Conservation (phyloP, 1,140 invertebrate species). For the Apis dorsata region DNA sequence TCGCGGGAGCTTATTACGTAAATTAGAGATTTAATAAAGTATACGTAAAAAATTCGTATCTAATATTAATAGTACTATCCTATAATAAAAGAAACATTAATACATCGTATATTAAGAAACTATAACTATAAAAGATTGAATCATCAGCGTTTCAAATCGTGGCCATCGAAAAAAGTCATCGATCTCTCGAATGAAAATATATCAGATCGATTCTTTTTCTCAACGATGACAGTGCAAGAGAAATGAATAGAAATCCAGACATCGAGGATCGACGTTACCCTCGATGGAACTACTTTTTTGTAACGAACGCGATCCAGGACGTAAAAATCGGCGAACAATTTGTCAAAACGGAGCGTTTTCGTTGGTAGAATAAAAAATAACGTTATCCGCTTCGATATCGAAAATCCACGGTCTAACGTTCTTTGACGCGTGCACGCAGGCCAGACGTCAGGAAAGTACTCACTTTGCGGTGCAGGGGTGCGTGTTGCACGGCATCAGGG, state of each 20-base stretch:
- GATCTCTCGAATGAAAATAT: not conserved
- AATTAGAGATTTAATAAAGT: no score
- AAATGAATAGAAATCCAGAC: not conserved
- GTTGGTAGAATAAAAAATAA: not conserved
- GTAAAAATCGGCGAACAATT: slow-evolving; percentile 27
- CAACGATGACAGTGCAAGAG: not conserved
- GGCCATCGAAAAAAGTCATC: not conserved
- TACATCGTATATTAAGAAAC: not conserved
- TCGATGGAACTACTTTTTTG: not conserved
- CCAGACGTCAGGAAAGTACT: slow-evolving; percentile 74
- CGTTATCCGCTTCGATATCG: not conserved
- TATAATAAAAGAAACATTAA: no score
- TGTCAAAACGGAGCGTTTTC: not conserved
- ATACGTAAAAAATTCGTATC: no score
- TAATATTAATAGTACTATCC: not conserved
- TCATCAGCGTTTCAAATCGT: not conserved
- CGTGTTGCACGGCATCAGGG: slow-evolving; percentile 89
- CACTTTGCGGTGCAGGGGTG: slow-evolving; percentile 93
- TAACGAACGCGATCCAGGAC: no score
- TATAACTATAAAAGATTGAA: no score
- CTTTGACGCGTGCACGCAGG: slow-evolving; percentile 48
- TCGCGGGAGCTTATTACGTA: no score
- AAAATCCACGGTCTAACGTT: slow-evolving; percentile 22
- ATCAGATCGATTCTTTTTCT: slow-evolving; percentile 1
- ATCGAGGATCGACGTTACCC: not conserved